Evolutionary conservation across 2,888 invertebrate species (phyloP).

Genomic region (Ennomos quercinarius): DNA sequence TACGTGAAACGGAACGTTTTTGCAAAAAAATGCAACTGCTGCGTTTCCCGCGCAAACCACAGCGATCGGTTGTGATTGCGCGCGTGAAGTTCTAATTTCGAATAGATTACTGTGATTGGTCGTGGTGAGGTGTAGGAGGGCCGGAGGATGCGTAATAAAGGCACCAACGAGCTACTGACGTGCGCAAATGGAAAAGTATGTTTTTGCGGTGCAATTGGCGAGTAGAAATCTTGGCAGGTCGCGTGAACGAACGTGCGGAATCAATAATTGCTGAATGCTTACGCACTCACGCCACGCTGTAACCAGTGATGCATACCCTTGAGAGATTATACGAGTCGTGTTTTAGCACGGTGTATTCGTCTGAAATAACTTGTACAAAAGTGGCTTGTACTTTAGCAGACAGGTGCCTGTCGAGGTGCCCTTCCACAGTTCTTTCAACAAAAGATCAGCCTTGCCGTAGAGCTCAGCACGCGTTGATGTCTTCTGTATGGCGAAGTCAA

Average conservation of each 20-base stretch:
- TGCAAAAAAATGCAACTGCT: constrained; percentile 48
- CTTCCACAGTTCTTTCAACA: constrained; percentile 7
- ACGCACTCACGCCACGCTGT: constrained; percentile 51
- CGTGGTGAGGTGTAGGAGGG: constrained; percentile 48
- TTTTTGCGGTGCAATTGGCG: constrained; percentile 62
- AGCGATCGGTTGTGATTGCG: constrained; percentile 59
- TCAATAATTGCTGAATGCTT: constrained; percentile 58
- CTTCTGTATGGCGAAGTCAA: constrained; percentile 18
- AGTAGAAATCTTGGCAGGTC: constrained; percentile 55
- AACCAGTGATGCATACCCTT: constrained; percentile 57
- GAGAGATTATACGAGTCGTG: constrained; percentile 48
- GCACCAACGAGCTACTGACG: constrained; percentile 58
- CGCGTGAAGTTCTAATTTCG: constrained; percentile 71
- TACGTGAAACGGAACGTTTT: constrained; percentile 51
- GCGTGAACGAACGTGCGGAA: constrained; percentile 59
- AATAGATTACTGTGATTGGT: constrained; percentile 74
- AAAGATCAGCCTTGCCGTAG: constrained; percentile 4
- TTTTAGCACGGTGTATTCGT: constrained; percentile 7
- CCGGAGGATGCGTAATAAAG: constrained; percentile 52
- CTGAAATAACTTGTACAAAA: constrained; percentile 2
- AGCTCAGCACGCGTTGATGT: constrained; percentile 24
- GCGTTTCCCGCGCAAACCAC: constrained; percentile 55
- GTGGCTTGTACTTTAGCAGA: constrained; percentile 8
- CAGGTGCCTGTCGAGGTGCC: constrained; percentile 6
- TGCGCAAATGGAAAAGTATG: constrained; percentile 56